These are phyloP conservation scores for Patella caerulea DNA, from an alignment of 2,888 invertebrate genomes.

Conservation along the genomic window DNA sequence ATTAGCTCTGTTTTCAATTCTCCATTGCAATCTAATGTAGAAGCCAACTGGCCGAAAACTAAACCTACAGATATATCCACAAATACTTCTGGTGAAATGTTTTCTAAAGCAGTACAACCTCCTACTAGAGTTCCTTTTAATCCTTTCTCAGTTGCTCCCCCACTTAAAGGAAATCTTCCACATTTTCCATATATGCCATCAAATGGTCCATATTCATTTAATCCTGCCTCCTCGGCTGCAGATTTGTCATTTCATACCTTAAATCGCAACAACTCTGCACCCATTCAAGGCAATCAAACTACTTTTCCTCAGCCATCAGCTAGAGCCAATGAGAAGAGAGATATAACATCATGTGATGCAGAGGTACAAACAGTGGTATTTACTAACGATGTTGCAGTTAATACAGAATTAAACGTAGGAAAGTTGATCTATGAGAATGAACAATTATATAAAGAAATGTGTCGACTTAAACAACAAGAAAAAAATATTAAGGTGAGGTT, in stretches of 20 bases:
- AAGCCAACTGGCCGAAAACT: not conserved
- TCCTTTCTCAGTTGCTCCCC: not conserved
- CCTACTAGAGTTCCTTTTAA: no score
- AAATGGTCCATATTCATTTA: not conserved
- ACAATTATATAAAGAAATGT: no score
- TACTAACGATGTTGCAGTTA: not conserved
- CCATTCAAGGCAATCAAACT: no score
- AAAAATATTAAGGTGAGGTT: no score
- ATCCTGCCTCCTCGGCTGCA: not conserved
- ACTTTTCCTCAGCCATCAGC: no score
- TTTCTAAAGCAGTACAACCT: no score
- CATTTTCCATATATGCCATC: not conserved
- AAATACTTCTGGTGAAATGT: no score
- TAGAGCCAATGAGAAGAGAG: not conserved
- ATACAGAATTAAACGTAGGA: slow-evolving; percentile 17
- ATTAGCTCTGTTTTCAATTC: not conserved
- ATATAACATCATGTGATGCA: not conserved
- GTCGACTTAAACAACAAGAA: no score
- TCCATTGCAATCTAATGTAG: not conserved
- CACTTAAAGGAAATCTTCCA: not conserved
- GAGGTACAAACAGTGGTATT: not conserved
- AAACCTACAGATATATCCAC: not conserved
- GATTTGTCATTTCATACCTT: no score
- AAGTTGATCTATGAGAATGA: not conserved
- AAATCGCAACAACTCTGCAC: no score